Percentiles rank a stretch among this genome's conserved stretches.
phyloP scores from a whole-genome alignment of 2,888 invertebrate genomes.

The Strigamia maritima region DNA sequence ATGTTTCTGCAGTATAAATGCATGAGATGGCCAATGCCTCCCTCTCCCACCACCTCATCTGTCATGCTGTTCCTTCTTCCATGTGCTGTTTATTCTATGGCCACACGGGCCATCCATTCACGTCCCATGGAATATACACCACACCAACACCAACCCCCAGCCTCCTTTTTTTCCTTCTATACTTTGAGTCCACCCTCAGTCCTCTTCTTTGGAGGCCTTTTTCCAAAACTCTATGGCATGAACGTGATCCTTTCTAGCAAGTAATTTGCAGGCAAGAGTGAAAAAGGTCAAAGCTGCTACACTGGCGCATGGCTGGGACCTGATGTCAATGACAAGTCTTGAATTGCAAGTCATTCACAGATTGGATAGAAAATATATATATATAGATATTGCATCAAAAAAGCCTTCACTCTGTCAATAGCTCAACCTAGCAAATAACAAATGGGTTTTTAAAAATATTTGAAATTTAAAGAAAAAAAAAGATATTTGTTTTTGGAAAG shows the following conservation, averaged over 20 bases:
- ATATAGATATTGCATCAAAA: neutral
- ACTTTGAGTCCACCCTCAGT: neutral
- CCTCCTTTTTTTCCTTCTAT: neutral
- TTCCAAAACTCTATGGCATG: slow-evolving; percentile 15
- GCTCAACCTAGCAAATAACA: neutral
- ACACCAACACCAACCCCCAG: neutral
- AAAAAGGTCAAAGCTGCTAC: slow-evolving; percentile 29
- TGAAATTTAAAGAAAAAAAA: neutral
- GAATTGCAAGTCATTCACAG: slow-evolving; percentile 29
- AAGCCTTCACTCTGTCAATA: neutral
- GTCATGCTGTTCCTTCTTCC: slow-evolving; percentile 37
- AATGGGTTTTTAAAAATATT: neutral
- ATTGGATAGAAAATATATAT: slow-evolving; percentile 22
- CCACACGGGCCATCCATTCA: slow-evolving; percentile 34
- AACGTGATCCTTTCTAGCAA: slow-evolving; percentile 29
- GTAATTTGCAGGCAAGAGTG: slow-evolving; percentile 29
- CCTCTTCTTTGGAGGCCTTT: slow-evolving; percentile 18
- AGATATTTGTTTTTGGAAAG: neutral
- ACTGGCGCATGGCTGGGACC: slow-evolving; percentile 18
- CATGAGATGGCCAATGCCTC: slow-evolving; percentile 36
- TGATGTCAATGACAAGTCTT: slow-evolving; percentile 27
- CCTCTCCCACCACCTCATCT: slow-evolving; percentile 31
- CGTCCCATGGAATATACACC: slow-evolving; percentile 15
- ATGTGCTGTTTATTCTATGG: slow-evolving; percentile 28
- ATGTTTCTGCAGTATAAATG: slow-evolving; percentile 39